Conservation (phyloP, 2,797 vertebrate species). For the Tapera naevia region DNA sequence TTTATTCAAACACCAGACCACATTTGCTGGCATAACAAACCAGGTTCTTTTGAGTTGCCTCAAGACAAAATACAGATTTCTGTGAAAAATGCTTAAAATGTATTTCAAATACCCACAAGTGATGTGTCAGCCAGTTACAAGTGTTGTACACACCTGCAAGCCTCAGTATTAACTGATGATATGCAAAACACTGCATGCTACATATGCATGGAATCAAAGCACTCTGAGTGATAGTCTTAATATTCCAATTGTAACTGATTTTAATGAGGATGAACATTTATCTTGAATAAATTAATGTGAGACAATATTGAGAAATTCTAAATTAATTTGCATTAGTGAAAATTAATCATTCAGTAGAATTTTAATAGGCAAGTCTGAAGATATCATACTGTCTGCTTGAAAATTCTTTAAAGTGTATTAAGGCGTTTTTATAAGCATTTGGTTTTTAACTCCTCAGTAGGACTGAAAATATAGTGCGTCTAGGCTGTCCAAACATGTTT, state of each 20-base stretch:
- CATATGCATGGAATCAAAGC: background rate
- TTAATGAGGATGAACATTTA: slow-evolving; percentile 1
- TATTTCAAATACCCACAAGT: background rate
- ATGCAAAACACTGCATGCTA: background rate
- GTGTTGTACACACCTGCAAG: background rate
- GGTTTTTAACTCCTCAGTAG: background rate
- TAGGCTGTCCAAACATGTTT: background rate
- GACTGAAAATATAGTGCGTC: background rate
- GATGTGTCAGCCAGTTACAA: background rate
- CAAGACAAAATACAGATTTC: background rate
- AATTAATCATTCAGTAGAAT: slow-evolving; percentile 9
- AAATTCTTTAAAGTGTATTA: background rate
- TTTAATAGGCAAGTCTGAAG: background rate
- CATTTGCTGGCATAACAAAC: background rate
- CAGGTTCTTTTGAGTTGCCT: background rate
- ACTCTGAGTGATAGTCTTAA: background rate
- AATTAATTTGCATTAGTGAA: slow-evolving; percentile 17
- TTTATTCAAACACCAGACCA: slow-evolving; percentile 21
- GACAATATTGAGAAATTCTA: slow-evolving; percentile 18
- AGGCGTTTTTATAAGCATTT: background rate
- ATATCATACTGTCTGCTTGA: background rate
- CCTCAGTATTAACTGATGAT: background rate
- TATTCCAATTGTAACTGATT: background rate
- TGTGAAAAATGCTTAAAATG: background rate
- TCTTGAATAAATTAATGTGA: slow-evolving; percentile 28